Evolutionary conservation across 2,888 invertebrate genomes (phyloP).

Genomic region (Pristionchus exspectatus): DNA sequence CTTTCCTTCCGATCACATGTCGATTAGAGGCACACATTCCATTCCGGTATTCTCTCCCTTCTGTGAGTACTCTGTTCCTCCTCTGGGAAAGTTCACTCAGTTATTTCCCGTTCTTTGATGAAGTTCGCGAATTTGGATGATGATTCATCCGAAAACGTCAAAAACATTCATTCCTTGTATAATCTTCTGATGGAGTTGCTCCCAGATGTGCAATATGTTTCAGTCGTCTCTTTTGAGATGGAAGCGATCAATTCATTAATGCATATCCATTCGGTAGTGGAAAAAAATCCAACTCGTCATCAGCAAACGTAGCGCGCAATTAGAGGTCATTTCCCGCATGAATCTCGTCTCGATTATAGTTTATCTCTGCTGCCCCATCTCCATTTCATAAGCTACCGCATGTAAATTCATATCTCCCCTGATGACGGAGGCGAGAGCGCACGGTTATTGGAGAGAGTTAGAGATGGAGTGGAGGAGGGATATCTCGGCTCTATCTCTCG

Average conservation of each 20-base stretch:
- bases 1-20: background rate
- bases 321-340: background rate
- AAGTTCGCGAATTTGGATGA: too few species aligned
- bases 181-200: too few species aligned
- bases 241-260: too few species aligned
- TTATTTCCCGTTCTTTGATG: too few species aligned
- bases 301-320: too few species aligned
- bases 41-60: background rate
- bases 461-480: background rate
- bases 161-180: too few species aligned
- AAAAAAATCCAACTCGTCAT: too few species aligned
- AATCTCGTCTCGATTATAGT: background rate
- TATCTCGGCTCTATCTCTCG: background rate
- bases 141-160: too few species aligned
- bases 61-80: background rate
- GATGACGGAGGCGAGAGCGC: background rate
- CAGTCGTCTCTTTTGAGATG: too few species aligned
- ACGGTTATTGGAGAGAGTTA: background rate
- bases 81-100: too few species aligned
- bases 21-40: background rate
- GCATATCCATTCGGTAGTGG: too few species aligned
- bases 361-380: slow-evolving; percentile 1
- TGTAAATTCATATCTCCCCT: background rate
- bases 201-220: too few species aligned
- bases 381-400: background rate